A percentile compares a stretch with the other conserved stretches of the same genome.
These are phyloP conservation scores for Hydropsyche betteni DNA, from an alignment of 2,888 invertebrate genomes.

Conservation along the genomic window DNA sequence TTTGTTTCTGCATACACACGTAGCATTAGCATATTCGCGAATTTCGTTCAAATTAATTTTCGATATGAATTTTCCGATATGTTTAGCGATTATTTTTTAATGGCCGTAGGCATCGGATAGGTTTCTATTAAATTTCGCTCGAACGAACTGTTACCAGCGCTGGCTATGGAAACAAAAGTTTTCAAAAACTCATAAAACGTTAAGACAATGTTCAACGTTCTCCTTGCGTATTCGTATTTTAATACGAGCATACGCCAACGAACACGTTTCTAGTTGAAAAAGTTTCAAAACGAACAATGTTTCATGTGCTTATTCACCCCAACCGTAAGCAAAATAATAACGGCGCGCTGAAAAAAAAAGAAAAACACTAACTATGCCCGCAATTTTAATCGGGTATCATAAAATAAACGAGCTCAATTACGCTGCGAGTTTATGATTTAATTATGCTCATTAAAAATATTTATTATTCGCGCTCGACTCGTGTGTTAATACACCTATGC, in stretches of 20 bases:
- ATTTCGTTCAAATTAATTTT: conserved; percentile 5
- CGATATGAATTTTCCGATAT: too few relatives aligned
- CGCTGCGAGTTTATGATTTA: conserved; percentile 20
- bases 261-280: conserved; percentile 18
- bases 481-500: too few relatives aligned
- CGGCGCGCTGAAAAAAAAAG: too few relatives aligned
- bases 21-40: background rate
- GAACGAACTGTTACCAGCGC: background rate
- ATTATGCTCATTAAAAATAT: conserved; percentile 24
- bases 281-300: conserved; percentile 23
- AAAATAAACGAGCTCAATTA: conserved; percentile 28
- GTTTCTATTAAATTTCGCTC: too few relatives aligned
- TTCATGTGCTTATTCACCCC: background rate
- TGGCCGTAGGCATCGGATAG: too few relatives aligned
- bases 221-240: background rate
- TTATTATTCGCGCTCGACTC: background rate
- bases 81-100: background rate
- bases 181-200: conserved; percentile 17
- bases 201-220: conserved; percentile 1
- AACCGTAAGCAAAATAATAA: too few relatives aligned
- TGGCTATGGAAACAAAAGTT: background rate
- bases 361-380: conserved; percentile 2
- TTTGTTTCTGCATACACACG: background rate
- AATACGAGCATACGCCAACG: conserved; percentile 4
- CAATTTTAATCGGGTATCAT: conserved; percentile 29